phyloP scores from a whole-genome alignment of 2,113 vertebrate species.

The Sciurus niger region DNA sequence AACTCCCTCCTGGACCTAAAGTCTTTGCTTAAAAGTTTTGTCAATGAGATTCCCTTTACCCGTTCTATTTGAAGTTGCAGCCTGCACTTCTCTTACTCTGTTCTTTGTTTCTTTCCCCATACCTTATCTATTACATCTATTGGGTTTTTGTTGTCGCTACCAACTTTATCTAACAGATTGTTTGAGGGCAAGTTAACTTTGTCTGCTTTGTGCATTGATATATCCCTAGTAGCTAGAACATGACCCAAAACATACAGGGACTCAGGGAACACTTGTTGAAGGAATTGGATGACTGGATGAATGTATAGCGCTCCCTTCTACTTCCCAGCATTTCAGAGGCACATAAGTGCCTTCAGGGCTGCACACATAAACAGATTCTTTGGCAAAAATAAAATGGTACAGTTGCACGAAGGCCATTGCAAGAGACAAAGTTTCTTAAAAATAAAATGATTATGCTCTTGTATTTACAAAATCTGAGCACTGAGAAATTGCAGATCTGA shows the following conservation, averaged over 20 bases:
- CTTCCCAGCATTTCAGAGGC: not conserved
- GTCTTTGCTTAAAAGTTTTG: not conserved
- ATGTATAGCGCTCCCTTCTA: not conserved
- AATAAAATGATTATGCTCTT: not conserved
- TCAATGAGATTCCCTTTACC: not conserved
- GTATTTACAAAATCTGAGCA: not conserved
- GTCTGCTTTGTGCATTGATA: not conserved
- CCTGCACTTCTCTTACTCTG: not conserved
- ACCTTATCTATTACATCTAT: not conserved
- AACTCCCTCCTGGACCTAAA: not conserved
- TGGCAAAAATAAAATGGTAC: not conserved
- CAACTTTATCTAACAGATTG: not conserved
- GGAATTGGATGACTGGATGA: not conserved
- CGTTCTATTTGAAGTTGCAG: not conserved
- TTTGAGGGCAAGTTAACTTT: not conserved
- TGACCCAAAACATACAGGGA: not conserved
- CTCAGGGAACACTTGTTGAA: not conserved
- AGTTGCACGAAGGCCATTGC: not conserved
- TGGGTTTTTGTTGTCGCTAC: not conserved
- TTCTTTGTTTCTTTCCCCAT: not conserved
- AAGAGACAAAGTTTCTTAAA: not conserved
- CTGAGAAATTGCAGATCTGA: constrained; percentile 8
- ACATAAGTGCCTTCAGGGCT: not conserved
- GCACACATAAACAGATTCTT: not conserved
- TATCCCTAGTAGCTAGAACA: not conserved